Evolutionary conservation across 2,797 vertebrate genomes (phyloP).

Genomic region (Cossypha heuglini): DNA sequence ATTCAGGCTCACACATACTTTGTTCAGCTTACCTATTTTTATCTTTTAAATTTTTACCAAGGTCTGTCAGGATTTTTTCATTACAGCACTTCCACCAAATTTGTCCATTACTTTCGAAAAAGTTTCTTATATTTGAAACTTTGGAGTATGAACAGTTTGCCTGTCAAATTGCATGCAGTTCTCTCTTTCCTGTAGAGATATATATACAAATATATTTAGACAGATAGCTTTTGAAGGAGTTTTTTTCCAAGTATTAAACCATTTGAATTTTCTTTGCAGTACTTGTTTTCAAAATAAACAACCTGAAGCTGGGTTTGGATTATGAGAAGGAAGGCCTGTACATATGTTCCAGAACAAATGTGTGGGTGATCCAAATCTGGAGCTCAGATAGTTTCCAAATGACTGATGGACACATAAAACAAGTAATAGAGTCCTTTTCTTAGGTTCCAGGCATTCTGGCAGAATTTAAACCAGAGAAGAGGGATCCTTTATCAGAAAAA

Average conservation of each 20-base stretch:
- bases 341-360: conserved; percentile 32
- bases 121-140: neutral
- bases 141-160: neutral
- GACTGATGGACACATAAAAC: neutral
- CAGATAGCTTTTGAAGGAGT: neutral
- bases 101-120: neutral
- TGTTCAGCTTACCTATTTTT: neutral
- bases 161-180: neutral
- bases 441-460: neutral
- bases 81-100: neutral
- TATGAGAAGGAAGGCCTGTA: neutral
- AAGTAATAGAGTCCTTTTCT: neutral
- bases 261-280: neutral
- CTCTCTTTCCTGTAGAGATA: neutral
- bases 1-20: neutral
- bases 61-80: neutral
- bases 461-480: neutral
- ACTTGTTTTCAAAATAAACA: conserved; percentile 43
- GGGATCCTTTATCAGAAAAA: neutral
- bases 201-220: neutral
- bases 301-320: neutral
- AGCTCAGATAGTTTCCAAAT: conserved; percentile 11
- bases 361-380: conserved; percentile 38
- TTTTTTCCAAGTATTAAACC: neutral
- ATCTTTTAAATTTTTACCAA: neutral